Conservation (phyloP, 2,888 invertebrate genomes). For the Hemaris fuciformis region DNA sequence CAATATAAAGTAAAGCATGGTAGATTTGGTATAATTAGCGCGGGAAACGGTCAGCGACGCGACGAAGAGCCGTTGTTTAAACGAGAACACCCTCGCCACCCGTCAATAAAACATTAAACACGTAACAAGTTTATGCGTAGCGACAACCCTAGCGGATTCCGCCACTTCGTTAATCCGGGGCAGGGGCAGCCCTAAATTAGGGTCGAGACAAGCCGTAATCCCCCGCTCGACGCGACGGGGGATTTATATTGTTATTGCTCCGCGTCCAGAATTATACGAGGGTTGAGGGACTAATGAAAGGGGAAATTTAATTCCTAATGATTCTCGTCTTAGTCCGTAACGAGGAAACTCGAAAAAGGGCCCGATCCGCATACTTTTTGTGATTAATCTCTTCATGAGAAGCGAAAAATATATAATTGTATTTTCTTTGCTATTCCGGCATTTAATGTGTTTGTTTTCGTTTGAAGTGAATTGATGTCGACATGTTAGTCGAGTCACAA, state of each 20-base stretch:
- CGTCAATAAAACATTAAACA: constrained; percentile 82
- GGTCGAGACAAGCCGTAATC: constrained; percentile 82
- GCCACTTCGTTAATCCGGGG: constrained; percentile 81
- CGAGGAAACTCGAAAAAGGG: constrained; percentile 81
- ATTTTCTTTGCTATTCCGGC: constrained; percentile 49
- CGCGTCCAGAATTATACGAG: constrained; percentile 82
- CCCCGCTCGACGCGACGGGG: constrained; percentile 81
- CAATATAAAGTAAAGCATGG: neutral
- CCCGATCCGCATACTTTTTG: constrained; percentile 73
- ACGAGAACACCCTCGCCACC: constrained; percentile 77
- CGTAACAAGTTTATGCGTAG: constrained; percentile 81
- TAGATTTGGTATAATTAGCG: neutral
- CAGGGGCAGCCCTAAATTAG: constrained; percentile 82
- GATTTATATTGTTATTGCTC: constrained; percentile 82
- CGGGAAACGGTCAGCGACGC: neutral
- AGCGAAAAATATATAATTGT: constrained; percentile 66
- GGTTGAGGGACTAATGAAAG: constrained; percentile 83
- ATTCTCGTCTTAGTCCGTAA: constrained; percentile 82
- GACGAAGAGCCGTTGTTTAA: constrained; percentile 58
- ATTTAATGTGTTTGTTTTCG: constrained; percentile 56
- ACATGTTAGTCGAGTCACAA: constrained; percentile 60
- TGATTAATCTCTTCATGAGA: constrained; percentile 70
- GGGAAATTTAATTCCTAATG: constrained; percentile 83
- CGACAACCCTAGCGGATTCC: constrained; percentile 81
- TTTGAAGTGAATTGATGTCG: constrained; percentile 47